phyloP scores from a whole-genome alignment of 1,140 invertebrate species.

The Drosophila malerkotliana region DNA sequence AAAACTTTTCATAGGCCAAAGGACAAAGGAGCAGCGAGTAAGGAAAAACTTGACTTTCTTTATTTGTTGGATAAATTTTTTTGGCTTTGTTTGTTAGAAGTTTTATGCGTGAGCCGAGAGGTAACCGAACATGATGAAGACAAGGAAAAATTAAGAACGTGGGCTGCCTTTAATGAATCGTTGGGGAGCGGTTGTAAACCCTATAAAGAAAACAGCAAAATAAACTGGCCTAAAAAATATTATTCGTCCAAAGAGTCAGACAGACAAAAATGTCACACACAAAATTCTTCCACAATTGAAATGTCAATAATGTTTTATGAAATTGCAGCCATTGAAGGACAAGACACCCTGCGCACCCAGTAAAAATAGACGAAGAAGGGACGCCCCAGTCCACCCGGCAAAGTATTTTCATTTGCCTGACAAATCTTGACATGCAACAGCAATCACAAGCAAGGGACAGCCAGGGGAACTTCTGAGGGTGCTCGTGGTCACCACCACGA shows the following conservation, averaged over 20 bases:
- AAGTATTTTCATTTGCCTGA: conserved; percentile 73
- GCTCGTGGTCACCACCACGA: conserved; percentile 8
- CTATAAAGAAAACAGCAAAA: conserved; percentile 40
- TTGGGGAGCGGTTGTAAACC: neutral
- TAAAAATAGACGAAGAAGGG: conserved; percentile 8
- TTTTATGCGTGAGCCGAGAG: conserved; percentile 70
- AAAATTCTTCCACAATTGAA: conserved; percentile 74
- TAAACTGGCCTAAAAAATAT: conserved; percentile 8
- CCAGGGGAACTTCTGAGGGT: conserved; percentile 13
- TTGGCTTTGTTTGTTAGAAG: conserved; percentile 37
- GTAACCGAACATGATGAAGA: conserved; percentile 38
- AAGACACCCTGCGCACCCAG: neutral
- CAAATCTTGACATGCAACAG: conserved; percentile 78
- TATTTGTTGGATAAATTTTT: conserved; percentile 58
- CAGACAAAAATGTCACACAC: conserved; percentile 52
- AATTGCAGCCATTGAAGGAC: conserved; percentile 51
- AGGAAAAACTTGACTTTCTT: conserved; percentile 56
- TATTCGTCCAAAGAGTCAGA: neutral
- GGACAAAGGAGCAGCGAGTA: conserved; percentile 7
- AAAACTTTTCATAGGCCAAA: conserved; percentile 68
- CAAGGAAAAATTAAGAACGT: conserved; percentile 23
- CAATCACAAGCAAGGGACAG: conserved; percentile 63
- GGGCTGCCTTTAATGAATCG: conserved; percentile 56
- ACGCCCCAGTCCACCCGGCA: conserved; percentile 12
- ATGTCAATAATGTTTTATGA: conserved; percentile 81